Conservation (phyloP, 2,888 invertebrate species). For the Thyatira batis region DNA sequence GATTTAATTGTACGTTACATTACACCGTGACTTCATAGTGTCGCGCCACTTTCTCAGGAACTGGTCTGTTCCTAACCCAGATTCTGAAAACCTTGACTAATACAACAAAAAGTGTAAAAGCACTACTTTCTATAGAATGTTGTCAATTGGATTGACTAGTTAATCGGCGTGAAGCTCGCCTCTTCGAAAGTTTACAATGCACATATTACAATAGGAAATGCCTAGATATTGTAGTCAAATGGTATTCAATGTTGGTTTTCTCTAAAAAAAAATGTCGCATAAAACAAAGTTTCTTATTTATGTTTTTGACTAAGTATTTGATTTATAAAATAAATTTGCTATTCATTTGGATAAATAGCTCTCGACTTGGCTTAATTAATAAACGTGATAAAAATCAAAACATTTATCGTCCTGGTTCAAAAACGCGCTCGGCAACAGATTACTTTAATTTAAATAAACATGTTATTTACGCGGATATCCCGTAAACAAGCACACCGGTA, state of each 20-base stretch:
- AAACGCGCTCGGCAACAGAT: constrained; percentile 30
- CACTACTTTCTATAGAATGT: constrained; percentile 45
- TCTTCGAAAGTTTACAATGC: constrained; percentile 18
- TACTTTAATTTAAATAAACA: constrained; percentile 18
- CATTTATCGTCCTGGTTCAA: not conserved
- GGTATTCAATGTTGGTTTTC: not conserved
- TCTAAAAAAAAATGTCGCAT: not conserved
- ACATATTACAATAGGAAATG: constrained; percentile 15
- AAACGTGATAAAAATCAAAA: constrained; percentile 1
- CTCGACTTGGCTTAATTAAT: too few species aligned
- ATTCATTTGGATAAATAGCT: not conserved
- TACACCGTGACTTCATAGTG: constrained; percentile 27
- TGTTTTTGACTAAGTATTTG: not conserved
- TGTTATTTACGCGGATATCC: constrained; percentile 6
- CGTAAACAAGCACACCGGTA: not conserved
- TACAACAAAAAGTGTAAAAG: constrained; percentile 33
- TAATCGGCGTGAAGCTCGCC: constrained; percentile 24
- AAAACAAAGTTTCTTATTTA: not conserved
- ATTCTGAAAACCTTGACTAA: constrained; percentile 36
- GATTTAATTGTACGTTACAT: constrained; percentile 31
- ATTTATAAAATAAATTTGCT: not conserved
- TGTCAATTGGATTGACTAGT: constrained; percentile 30
- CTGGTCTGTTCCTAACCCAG: constrained; percentile 40
- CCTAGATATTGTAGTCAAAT: not conserved
- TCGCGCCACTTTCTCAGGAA: constrained; percentile 50